Base-by-base conservation (phyloP, 2,113 vertebrate species). In the Bubo bubo region DNA sequence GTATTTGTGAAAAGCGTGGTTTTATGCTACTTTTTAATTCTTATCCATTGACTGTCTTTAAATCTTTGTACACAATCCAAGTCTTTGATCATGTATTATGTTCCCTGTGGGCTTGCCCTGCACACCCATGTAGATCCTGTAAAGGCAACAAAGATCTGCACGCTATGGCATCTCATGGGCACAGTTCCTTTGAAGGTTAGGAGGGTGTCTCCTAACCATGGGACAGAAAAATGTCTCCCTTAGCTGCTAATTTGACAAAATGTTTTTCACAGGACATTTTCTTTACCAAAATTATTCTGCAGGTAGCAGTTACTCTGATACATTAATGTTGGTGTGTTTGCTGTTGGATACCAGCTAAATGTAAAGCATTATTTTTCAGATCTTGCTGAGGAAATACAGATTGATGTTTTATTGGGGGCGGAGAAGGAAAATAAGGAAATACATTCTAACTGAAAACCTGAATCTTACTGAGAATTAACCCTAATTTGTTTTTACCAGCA, bases 21-120 rank as follows among this genome's bases (percentile, higher is more conserved):
- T 95, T 94, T 70, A 4, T 90, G 30, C 76, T 86, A 47, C 53
- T 76, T 84, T 88, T 91, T 89, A 1, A 0, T 77, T 41, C 74
- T 79, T 91, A 60, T 79, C 76, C 77, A 74, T 90, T 2, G 62
- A 76, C 77, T 89, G 64, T 37, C 70, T 97, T 75, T 91, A 95
- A 85, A 64, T 95, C 91, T 97, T 85, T 91, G 93, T 94, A 66
- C 37, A 16, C n/a, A 74, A 10, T 95, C 86, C 93, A 96, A 90
- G 93, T 82, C 95, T 96, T 95, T 94, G 89, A 95, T 91, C 89
- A 24, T 52, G 53, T 73, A 19, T 87, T 45, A 37, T 27, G 49
- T 68, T 95, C 86, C 71, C 81, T 62, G 22, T 91, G 77, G 94
- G 88, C 67, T 93, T 91, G 74, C 79, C 89, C 62, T 88, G 80